Base-by-base conservation (phyloP, 2,888 invertebrate species). In the Erebia epiphron region DNA sequence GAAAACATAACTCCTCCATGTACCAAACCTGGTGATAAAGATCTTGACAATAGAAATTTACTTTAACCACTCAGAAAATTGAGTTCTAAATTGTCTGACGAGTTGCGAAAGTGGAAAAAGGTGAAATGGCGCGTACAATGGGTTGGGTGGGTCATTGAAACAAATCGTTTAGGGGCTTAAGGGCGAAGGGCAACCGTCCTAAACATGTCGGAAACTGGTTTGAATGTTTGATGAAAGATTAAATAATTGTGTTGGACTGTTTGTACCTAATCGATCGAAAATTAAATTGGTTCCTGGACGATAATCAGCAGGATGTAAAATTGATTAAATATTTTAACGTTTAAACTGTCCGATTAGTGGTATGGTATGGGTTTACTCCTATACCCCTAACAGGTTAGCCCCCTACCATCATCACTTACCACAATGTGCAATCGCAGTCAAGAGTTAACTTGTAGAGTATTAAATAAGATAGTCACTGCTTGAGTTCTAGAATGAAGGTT, bases 91-190 rank as follows among this genome's bases (percentile, higher is more conserved):
- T 85, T 3, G n/a, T 13, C 66, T 71, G 66, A 9, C 21, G 4
- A 9, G 0, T 35, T 26, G 64, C 60, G 71, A 73, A 78, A 77
- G 75, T 80, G 75, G 79, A 83, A 80, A 84, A 86, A 81, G 82
- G 84, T 83, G 82, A 86, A 90, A 90, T 88, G 86, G 84, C 82
- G 86, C 86, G 82, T 86, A 86, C 86, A 88, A 88, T 88, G 83
- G 85, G 77, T 79, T 79, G 82, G 80, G 80, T 80, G 75, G 80
- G 81, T 67, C 73, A 69, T 87, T 86, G 86, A 86, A 86, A 87
- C 85, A 88, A 87, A 88, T 88, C 84, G 82, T 84, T 86, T 76
- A 80, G 84, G 83, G 87, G 84, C 82, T 84, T 85, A 75, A 80
- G 83, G 83, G 87, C 85, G 82, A 83, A 84, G 83, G 83, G 87